These are phyloP conservation scores for Motacilla alba DNA, from an alignment of 2,113 vertebrate genomes.

Conservation along the genomic window DNA sequence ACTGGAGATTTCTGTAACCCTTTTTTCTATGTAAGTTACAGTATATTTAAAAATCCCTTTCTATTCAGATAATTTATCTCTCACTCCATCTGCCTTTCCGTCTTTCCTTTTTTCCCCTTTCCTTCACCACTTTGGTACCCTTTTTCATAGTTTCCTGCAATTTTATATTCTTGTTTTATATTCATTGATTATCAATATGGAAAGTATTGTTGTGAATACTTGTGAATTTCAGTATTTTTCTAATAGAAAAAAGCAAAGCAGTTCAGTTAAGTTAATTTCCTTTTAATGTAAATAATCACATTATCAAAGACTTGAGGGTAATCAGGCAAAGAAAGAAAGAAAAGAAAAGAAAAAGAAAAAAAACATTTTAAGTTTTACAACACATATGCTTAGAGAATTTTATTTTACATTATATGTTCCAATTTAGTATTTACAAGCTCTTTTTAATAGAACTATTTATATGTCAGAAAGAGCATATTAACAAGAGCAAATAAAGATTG, in stretches of 20 bases:
- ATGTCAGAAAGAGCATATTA: constrained; percentile 15
- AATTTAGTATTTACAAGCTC: not conserved
- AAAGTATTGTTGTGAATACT: not conserved
- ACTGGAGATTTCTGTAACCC: not conserved
- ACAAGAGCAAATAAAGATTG: not conserved
- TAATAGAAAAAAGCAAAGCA: not conserved
- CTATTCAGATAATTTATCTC: not conserved
- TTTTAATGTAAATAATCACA: not conserved
- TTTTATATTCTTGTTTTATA: not conserved
- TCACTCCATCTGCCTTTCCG: not conserved
- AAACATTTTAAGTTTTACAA: not conserved
- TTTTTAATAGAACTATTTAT: constrained; percentile 11
- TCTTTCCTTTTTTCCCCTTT: not conserved
- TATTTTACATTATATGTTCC: not conserved
- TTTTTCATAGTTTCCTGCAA: not conserved
- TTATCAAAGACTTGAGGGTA: not conserved
- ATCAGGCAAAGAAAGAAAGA: not conserved
- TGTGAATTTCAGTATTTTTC: not conserved
- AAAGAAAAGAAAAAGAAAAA: not conserved
- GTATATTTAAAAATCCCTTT: not conserved
- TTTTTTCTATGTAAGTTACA: not conserved
- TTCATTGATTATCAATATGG: not conserved
- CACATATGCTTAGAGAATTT: not conserved
- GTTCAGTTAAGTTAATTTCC: not conserved
- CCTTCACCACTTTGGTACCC: not conserved